Evolutionary conservation across 2,888 invertebrate genomes (phyloP), one percentile per base, ranked within the genome.

Genomic region (Mythimna vitellina): DNA sequence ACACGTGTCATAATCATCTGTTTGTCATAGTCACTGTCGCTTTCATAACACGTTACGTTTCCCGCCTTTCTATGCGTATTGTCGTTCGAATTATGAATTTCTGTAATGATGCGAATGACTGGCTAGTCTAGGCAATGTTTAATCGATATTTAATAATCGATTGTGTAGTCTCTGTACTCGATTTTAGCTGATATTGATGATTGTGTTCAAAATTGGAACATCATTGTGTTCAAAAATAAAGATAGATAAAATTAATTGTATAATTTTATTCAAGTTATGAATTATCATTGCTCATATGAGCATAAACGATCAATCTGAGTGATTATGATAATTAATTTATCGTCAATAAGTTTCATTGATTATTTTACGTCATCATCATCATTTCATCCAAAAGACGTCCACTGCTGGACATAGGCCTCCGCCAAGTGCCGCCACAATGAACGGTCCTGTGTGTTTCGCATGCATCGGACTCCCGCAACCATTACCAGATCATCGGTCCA

Each of bases 61-160:
- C 76, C 80, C 83, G 83, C 83, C 76, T 76, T 76, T 82, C 72
- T 73, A 76, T 51, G 38, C 49, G 65, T 61, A 69, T 73, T 80
- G 76, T 76, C 56, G n/a, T 81, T 80, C 83, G 70, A 79, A 73
- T 66, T 81, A 66, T 71, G 73, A 73, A 80, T 68, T 25, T 65
- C 25, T 53, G 38, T 66, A 78, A 78, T 74, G 79, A 65, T 78
- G 72, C 54, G 71, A 76, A 67, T 78, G 53, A 70, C 72, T 63
- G 35, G 62, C 61, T 12, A 38, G 61, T 56, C 56, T 51, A 25
- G 22, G 25, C 29, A 77, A 17, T 20, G 29, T 54, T 70, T 71
- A 65, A 67, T 76, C 53, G 53, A 67, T 66, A 12, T 66, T 70
- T 32, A 12, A 35, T 61, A 58, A 66, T 72, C 69, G 65, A 68